These are phyloP conservation scores for Hepsetus odoe DNA, from an alignment of 2,113 vertebrate species.

Conservation along the genomic window DNA sequence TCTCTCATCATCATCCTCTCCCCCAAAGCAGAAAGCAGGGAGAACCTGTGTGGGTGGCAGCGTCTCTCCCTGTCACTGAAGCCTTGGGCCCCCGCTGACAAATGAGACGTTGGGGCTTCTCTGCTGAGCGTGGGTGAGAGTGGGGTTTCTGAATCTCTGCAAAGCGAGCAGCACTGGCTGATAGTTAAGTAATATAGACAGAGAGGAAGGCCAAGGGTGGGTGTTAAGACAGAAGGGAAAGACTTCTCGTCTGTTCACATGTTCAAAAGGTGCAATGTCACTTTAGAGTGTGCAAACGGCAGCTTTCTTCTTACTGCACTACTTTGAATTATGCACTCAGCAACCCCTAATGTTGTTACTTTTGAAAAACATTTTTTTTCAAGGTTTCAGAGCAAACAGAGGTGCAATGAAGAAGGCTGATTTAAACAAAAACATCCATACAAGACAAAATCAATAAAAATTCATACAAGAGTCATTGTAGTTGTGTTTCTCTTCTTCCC, in stretches of 20 bases:
- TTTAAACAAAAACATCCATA: too few relatives aligned
- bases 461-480: background rate
- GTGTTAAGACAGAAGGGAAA: constrained; percentile 20
- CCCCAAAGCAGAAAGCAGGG: constrained; percentile 62
- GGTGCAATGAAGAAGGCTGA: too few relatives aligned
- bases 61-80: constrained; percentile 79
- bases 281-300: background rate
- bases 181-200: constrained; percentile 39
- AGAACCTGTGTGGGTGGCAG: constrained; percentile 74
- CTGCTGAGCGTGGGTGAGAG: constrained; percentile 70
- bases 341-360: too few relatives aligned
- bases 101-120: constrained; percentile 72
- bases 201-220: constrained; percentile 17
- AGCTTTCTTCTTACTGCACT: background rate
- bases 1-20: constrained; percentile 54
- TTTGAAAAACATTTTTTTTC: background rate
- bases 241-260: constrained; percentile 32
- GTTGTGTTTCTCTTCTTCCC: too few relatives aligned
- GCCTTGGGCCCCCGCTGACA: constrained; percentile 75
- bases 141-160: constrained; percentile 49
- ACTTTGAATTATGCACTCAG: constrained; percentile 20
- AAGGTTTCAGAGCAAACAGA: background rate
- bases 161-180: constrained; percentile 21
- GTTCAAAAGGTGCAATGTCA: constrained; percentile 7
- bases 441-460: too few relatives aligned